Evolutionary conservation across 2,888 invertebrate genomes (phyloP), one percentile per base, ranked within the genome.

Genomic region (Tiphia femorata): DNA sequence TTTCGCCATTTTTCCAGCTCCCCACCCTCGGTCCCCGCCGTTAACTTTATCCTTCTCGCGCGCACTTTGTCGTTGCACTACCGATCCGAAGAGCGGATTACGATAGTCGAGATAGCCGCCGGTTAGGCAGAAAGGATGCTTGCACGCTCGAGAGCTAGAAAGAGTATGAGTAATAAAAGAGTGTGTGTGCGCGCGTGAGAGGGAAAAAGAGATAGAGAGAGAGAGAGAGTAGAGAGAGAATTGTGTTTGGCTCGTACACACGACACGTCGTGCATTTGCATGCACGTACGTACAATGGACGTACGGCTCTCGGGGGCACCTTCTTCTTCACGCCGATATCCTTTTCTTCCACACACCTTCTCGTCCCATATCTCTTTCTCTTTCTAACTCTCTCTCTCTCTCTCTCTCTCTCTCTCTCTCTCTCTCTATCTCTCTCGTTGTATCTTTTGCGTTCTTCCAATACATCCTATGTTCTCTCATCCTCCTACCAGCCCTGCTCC

Each of bases 11-110:
- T 55, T 58, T 59, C 38, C 52, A n/a, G 6, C 25, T 38, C 47
- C 46, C 42, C 41, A 16, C 25, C 49, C 35, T 47, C 50, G 25
- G 17, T 16, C 27, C 21, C 7, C 49, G 14, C n/a, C 47, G 47
- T 27, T 14, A 5, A 35, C 49, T 20, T 35, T 19, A 27, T 49
- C 38, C 49, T 23, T 44, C 43, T 27, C 27, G 35, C 46, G 21
- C 43, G 42, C 44, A 57, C 67, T 62, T 64, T 59, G 64, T 62
- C 62, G 58, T 40, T 46, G 54, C 38, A 52, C 52, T 41, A 49
- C 48, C 57, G 70, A 76, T 69, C 61, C 70, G 56, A 65, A 63
- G 51, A 62, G 52, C 62, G 72, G 70, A 71, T 73, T 70, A 63
- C 58, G 58, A n/a, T n/a, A n/a, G n/a, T n/a, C n/a, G n/a, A n/a